Evolutionary conservation across 53 echinoderm and acorn worm species (phyloP).

Genomic region (Patiria pectinifera): DNA sequence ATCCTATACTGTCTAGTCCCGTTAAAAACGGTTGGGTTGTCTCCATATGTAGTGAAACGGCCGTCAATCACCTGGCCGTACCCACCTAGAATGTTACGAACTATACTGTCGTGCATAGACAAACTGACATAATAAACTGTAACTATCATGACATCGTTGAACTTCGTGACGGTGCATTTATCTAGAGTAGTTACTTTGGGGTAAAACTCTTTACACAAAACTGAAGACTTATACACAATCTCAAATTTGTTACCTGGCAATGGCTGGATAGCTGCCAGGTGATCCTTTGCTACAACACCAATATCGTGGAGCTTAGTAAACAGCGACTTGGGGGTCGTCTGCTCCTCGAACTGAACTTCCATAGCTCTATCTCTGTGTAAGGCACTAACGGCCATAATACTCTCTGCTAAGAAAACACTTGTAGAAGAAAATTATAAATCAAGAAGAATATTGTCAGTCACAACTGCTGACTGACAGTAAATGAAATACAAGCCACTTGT

Average conservation of each 20-base stretch:
- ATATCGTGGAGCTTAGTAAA: conserved; percentile 28
- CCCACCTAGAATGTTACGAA: conserved; percentile 1
- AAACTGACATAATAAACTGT: conserved; percentile 12
- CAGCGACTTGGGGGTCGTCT: not conserved
- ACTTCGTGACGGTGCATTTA: not conserved
- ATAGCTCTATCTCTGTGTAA: not conserved
- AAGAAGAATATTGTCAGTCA: not conserved
- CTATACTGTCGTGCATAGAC: conserved; percentile 55
- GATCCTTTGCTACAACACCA: conserved; percentile 12
- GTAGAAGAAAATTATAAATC: not conserved
- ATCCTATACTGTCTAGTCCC: conserved; percentile 63
- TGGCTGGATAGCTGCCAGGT: conserved; percentile 57
- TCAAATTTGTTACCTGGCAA: conserved; percentile 52
- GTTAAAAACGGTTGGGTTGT: conserved; percentile 47
- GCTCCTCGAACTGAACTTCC: not conserved
- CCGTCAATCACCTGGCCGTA: conserved; percentile 59
- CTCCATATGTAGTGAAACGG: not conserved
- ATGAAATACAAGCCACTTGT: no score
- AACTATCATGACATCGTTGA: not conserved
- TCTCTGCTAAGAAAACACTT: not conserved
- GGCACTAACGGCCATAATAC: not conserved
- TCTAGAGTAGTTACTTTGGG: not conserved
- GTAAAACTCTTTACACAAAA: not conserved
- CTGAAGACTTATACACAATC: conserved; percentile 36
- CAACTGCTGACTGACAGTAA: not conserved